These are phyloP conservation scores for Aegithalos caudatus DNA, from an alignment of 2,113 vertebrate species.

Conservation along the genomic window DNA sequence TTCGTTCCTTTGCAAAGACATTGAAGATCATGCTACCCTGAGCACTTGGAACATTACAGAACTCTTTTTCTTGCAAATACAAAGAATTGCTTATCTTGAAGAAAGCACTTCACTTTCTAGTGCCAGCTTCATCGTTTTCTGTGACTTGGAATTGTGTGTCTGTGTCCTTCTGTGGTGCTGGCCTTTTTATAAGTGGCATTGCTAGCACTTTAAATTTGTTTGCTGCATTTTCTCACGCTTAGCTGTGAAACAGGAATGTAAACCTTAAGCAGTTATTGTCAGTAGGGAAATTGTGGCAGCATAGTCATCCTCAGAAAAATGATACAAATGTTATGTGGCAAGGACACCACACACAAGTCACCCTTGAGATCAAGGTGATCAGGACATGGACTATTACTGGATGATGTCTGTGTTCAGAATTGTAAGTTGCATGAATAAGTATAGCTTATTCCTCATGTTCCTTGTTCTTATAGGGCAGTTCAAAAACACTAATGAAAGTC, in stretches of 20 bases:
- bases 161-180: neutral
- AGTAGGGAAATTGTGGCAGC: neutral
- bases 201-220: neutral
- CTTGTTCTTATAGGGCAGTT: neutral
- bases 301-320: neutral
- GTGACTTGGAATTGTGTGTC: neutral
- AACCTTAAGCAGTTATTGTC: neutral
- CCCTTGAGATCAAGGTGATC: neutral
- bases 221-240: neutral
- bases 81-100: slow-evolving; percentile 1
- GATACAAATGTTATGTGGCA: neutral
- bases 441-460: neutral
- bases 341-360: neutral
- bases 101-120: neutral
- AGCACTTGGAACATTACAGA: neutral
- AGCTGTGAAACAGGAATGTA: neutral
- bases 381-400: neutral
- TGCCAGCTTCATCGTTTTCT: neutral
- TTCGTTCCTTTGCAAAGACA: neutral
- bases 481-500: neutral
- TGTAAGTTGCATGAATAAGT: neutral
- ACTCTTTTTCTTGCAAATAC: slow-evolving; percentile 4
- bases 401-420: neutral
- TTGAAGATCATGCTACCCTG: neutral
- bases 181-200: neutral